Evolutionary conservation across 92 coral and sea anemone genomes (phyloP).

Genomic region (Pocillopora grandis): DNA sequence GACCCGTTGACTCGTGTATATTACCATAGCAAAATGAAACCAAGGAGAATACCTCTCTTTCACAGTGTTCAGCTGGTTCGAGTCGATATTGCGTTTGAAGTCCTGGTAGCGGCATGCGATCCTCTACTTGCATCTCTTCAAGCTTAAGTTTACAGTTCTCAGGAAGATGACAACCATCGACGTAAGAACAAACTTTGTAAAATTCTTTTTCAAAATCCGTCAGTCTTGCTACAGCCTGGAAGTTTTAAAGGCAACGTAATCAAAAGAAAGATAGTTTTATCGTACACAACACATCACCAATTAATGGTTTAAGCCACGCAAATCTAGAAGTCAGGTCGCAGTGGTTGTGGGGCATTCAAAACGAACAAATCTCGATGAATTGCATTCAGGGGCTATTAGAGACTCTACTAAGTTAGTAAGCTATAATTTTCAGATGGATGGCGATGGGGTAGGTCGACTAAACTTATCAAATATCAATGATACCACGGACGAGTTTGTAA

Average conservation of each 20-base stretch:
- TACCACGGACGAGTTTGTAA: too few species aligned
- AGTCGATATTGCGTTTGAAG: constrained; percentile 2
- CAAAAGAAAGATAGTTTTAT: not conserved
- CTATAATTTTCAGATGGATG: too few species aligned
- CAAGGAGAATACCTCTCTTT: not conserved
- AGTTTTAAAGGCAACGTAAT: not conserved
- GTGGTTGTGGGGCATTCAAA: too few species aligned
- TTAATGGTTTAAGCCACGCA: not conserved
- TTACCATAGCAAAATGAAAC: not conserved
- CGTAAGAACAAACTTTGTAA: constrained; percentile 4
- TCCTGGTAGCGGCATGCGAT: constrained; percentile 4
- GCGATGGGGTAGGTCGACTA: too few species aligned
- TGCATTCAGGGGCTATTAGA: too few species aligned
- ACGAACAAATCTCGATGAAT: too few species aligned
- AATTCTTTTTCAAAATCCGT: constrained; percentile 20
- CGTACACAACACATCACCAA: not conserved
- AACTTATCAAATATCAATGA: too few species aligned
- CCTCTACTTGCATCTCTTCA: not conserved
- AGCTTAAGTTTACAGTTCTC: constrained; percentile 18
- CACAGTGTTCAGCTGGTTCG: not conserved
- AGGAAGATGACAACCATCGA: constrained; percentile 31
- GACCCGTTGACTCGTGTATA: not conserved
- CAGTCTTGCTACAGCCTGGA: constrained; percentile 14
- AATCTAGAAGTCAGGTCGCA: too few species aligned
- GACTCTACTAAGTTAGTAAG: too few species aligned